Conservation (phyloP, 2,113 vertebrate genomes). For the Phycodurus eques region DNA sequence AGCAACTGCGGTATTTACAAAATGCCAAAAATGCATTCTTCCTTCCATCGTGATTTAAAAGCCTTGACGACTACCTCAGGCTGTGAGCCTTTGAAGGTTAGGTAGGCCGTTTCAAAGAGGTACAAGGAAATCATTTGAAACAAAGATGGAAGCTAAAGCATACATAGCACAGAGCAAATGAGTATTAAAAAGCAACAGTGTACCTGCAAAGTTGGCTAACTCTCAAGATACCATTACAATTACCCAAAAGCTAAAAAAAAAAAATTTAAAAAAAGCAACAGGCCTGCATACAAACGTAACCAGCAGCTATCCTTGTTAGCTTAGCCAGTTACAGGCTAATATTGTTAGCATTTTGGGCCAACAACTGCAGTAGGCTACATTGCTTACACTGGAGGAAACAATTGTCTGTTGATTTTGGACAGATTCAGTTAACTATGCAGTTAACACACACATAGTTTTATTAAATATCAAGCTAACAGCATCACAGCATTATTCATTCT, state of each 20-base stretch:
- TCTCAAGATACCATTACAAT: too few species aligned
- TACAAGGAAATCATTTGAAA: not conserved
- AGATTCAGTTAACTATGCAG: too few species aligned
- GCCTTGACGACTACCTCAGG: not conserved
- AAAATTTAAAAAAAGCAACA: too few species aligned
- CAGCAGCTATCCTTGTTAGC: too few species aligned
- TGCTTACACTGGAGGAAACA: not conserved
- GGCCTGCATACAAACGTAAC: too few species aligned
- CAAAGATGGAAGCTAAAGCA: not conserved
- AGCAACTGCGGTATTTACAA: slow-evolving; percentile 47
- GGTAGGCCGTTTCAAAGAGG: not conserved
- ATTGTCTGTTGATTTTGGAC: not conserved
- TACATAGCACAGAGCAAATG: not conserved
- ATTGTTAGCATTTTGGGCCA: not conserved
- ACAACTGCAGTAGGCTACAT: not conserved
- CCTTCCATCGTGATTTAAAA: slow-evolving; percentile 41
- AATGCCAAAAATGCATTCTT: slow-evolving; percentile 10
- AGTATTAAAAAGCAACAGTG: not conserved
- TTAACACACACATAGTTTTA: too few species aligned
- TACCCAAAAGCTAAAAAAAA: too few species aligned
- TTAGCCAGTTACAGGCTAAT: too few species aligned
- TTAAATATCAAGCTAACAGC: too few species aligned
- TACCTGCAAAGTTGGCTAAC: too few species aligned
- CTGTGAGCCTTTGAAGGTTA: not conserved
- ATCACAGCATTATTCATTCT: too few species aligned